These are phyloP conservation scores for Notolepis coatsorum DNA, from an alignment of 2,797 vertebrate genomes.

Conservation along the genomic window DNA sequence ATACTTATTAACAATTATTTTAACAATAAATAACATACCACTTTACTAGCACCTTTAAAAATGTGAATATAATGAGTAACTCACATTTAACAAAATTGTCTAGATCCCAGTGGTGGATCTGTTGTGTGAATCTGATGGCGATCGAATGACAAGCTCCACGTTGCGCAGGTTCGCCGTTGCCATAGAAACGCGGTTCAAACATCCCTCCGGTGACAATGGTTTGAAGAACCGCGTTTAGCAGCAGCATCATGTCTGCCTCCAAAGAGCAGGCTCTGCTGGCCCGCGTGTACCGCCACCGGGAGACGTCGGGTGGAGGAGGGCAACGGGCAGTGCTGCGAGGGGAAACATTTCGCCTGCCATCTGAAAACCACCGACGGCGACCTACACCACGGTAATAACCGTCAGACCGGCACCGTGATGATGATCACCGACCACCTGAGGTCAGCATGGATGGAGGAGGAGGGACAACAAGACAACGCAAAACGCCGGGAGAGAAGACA, in stretches of 20 bases:
- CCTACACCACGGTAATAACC: too few relatives aligned
- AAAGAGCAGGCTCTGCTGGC: constrained; percentile 57
- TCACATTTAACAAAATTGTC: not conserved
- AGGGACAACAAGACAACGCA: not conserved
- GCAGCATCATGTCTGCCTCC: constrained; percentile 38
- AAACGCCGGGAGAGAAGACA: constrained; percentile 70
- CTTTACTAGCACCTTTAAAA: too few relatives aligned
- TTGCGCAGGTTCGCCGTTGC: constrained; percentile 34
- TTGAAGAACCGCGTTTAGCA: not conserved
- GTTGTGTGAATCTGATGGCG: not conserved
- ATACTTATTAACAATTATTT: too few relatives aligned
- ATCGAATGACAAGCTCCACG: not conserved
- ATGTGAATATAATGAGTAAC: not conserved
- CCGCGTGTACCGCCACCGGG: constrained; percentile 76
- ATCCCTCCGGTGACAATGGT: not conserved
- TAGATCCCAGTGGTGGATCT: not conserved
- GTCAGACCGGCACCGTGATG: constrained; percentile 22
- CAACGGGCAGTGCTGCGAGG: constrained; percentile 62
- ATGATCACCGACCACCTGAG: too few relatives aligned
- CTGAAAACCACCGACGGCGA: constrained; percentile 53
- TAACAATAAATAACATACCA: too few relatives aligned
- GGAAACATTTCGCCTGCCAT: constrained; percentile 76
- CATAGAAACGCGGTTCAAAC: constrained; percentile 15
- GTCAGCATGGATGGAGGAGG: constrained; percentile 40
- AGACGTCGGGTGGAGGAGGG: constrained; percentile 78